Base-by-base conservation (phyloP, 2,113 vertebrate species). In the Prunella himalayana region DNA sequence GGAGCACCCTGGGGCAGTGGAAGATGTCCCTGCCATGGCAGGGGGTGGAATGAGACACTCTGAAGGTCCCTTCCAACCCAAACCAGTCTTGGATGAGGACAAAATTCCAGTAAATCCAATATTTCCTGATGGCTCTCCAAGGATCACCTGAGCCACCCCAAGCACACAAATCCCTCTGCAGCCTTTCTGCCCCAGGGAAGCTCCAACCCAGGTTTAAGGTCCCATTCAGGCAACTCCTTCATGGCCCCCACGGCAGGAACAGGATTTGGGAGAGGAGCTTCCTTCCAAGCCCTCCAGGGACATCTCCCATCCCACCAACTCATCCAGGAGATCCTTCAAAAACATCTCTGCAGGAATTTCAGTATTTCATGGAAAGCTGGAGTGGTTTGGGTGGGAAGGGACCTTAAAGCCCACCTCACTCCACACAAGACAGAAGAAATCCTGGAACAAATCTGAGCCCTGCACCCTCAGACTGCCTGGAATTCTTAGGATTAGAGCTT, bases 221-320 rank as follows among this genome's bases (percentile, higher is more conserved):
- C 30, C 41, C 41, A 2, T 17, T 6, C n/a, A 14, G n/a, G 9
- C 23, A 47, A 20, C 2, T 14, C 37, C 50, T 22, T 12, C 35
- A 15, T 3, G 0, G 2, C 13, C 39, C 71, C 2, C 15, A 9
- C 4, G 2, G n/a, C 33, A 37, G 88, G n/a, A 51, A 35, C 0
- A 1, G 2, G 8, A 72, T 31, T 0, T 6, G 35, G n/a, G 56
- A 70, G 37, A 25, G 51, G 42, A 11, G 3, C 4, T 27, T 41
- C 80, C 47, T 83, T 61, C 86, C 61, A 24, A 27, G 44, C 31
- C 8, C 35, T 17, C 5, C 41, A 21, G 47, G 53, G 63, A 41
- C 50, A 66, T 10, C 72, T 89, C 64, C 76, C 72, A 12, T 13
- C 8, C 41, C 42, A 80, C 45, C 63, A n/a, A 3, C 31, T n/a